A percentile compares a stretch with the other conserved stretches of the same genome.
phyloP scores from a whole-genome alignment of 2,113 vertebrate genomes.

The Anguilla japonica region DNA sequence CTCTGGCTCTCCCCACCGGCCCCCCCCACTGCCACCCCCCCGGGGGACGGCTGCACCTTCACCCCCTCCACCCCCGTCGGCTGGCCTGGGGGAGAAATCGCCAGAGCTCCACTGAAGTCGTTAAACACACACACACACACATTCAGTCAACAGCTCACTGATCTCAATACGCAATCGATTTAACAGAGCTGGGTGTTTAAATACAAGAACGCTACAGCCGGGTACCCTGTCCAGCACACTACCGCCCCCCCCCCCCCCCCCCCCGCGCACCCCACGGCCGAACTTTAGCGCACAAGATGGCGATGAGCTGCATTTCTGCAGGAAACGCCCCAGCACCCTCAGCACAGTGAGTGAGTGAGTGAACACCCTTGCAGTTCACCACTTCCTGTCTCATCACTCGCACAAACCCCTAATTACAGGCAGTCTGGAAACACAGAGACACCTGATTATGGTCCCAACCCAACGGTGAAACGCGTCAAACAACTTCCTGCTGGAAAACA shows the following conservation, averaged over 20 bases:
- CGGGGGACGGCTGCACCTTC: slow-evolving; percentile 89
- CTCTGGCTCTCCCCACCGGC: slow-evolving; percentile 92
- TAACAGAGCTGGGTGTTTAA: too few relatives aligned
- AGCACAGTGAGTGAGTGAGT: not conserved
- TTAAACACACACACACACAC: not conserved
- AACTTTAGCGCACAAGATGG: too few relatives aligned
- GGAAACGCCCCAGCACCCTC: not conserved
- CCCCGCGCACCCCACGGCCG: too few relatives aligned
- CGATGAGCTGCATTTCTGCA: too few relatives aligned
- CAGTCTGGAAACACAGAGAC: too few relatives aligned
- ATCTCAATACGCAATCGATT: too few relatives aligned
- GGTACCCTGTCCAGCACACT: too few relatives aligned
- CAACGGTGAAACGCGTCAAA: too few relatives aligned
- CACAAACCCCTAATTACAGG: not conserved
- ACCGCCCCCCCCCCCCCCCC: too few relatives aligned
- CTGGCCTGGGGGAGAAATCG: slow-evolving; percentile 74
- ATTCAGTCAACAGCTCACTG: not conserved
- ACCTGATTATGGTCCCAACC: too few relatives aligned
- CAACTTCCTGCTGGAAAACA: too few relatives aligned
- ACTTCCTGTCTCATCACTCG: not conserved
- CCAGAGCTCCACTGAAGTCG: not conserved
- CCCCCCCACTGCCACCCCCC: slow-evolving; percentile 93
- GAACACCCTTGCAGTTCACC: not conserved
- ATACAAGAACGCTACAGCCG: too few relatives aligned
- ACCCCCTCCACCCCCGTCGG: slow-evolving; percentile 89